A percentile compares a stretch with the other conserved stretches of the same genome.
Evolutionary conservation across 2,888 invertebrate genomes (phyloP).

Genomic region (Agelastica alni): DNA sequence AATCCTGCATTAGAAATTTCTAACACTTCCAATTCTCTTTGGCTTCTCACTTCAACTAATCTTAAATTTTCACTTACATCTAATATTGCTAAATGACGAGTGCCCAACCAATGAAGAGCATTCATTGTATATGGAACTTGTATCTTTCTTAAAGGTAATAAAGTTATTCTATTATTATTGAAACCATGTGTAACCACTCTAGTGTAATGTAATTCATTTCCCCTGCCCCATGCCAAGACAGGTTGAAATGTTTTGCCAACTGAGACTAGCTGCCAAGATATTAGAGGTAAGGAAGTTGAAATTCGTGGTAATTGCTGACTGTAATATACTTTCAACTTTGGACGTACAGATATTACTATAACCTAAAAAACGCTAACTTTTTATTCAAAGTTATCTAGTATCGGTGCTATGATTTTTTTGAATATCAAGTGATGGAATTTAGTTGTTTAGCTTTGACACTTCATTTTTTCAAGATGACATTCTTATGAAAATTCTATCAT

Average conservation of each 20-base stretch:
- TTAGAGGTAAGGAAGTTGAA: slow-evolving; percentile 80
- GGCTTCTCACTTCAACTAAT: slow-evolving; percentile 85
- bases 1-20: slow-evolving; percentile 81
- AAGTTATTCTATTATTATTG: slow-evolving; percentile 59
- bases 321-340: slow-evolving; percentile 76
- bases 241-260: slow-evolving; percentile 78
- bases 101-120: slow-evolving; percentile 81
- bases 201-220: slow-evolving; percentile 83
- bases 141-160: slow-evolving; percentile 71
- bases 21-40: slow-evolving; percentile 82
- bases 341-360: slow-evolving; percentile 77
- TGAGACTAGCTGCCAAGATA: slow-evolving; percentile 91
- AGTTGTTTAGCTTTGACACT: too few relatives aligned
- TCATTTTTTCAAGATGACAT: too few relatives aligned
- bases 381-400: too few relatives aligned
- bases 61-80: slow-evolving; percentile 86
- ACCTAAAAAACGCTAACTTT: slow-evolving; percentile 65
- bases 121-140: slow-evolving; percentile 72
- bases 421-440: too few relatives aligned
- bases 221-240: slow-evolving; percentile 87
- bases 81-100: slow-evolving; percentile 80
- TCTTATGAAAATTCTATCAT: too few relatives aligned
- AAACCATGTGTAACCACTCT: slow-evolving; percentile 66
- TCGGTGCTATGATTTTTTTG: too few relatives aligned
- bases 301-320: slow-evolving; percentile 74